Percentiles rank a stretch among this genome's conserved stretches.
phyloP scores from a whole-genome alignment of 2,113 vertebrate genomes.

The Eolophus roseicapilla region DNA sequence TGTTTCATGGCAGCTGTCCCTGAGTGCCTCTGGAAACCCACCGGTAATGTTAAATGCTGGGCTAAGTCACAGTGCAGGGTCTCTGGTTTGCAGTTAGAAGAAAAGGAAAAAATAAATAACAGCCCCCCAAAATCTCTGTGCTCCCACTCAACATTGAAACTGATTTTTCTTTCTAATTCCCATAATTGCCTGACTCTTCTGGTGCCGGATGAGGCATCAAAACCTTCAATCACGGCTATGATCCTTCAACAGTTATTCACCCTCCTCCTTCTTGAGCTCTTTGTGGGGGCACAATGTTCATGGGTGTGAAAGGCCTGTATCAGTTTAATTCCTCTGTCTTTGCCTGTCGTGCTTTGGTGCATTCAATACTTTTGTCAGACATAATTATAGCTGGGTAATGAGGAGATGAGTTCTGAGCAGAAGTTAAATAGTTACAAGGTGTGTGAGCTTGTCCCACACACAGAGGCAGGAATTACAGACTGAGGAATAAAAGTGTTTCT shows the following conservation, averaged over 20 bases:
- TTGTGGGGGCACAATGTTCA: slow-evolving; percentile 1
- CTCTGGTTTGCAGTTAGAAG: not conserved
- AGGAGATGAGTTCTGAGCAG: not conserved
- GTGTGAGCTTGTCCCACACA: slow-evolving; percentile 55
- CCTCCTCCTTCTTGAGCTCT: not conserved
- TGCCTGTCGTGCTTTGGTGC: not conserved
- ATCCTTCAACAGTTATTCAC: slow-evolving; percentile 51
- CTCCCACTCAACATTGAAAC: not conserved
- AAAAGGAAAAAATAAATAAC: not conserved
- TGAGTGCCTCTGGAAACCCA: not conserved
- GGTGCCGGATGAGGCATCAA: not conserved
- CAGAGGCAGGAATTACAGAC: slow-evolving; percentile 54
- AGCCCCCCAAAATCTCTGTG: not conserved
- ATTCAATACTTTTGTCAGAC: slow-evolving; percentile 39
- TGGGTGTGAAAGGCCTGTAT: not conserved
- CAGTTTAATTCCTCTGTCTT: slow-evolving; percentile 37
- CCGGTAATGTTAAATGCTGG: not conserved
- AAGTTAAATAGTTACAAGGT: slow-evolving; percentile 50
- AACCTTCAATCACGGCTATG: slow-evolving; percentile 16
- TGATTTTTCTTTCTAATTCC: slow-evolving; percentile 23
- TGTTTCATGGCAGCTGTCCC: not conserved
- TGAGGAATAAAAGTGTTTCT: slow-evolving; percentile 40
- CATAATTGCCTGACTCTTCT: slow-evolving; percentile 4
- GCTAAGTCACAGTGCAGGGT: not conserved
- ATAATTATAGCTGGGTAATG: slow-evolving; percentile 25